These are phyloP conservation scores for Glaucopsyche alexis DNA, from an alignment of 2,888 invertebrate species.

Conservation along the genomic window DNA sequence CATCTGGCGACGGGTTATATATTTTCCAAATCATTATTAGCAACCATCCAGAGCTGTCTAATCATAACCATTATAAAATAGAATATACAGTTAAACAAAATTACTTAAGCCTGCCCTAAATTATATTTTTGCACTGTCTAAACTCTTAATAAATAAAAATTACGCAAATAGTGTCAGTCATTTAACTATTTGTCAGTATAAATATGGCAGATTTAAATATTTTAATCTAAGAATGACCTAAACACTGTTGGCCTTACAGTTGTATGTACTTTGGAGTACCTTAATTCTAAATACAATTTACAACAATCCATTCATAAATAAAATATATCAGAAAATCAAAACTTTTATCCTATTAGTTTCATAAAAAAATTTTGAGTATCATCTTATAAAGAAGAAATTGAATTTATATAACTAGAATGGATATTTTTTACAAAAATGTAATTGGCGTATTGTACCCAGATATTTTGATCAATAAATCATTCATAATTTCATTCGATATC, in stretches of 20 bases:
- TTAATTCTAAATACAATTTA: not conserved
- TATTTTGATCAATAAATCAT: not conserved
- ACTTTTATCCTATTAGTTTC: not conserved
- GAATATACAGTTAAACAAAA: constrained; percentile 7
- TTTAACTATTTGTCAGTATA: not conserved
- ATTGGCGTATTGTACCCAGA: not conserved
- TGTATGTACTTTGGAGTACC: not conserved
- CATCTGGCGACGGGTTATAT: not conserved
- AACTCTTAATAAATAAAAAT: constrained; percentile 41
- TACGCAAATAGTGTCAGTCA: not conserved
- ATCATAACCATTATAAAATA: constrained; percentile 28
- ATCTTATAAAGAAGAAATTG: not conserved
- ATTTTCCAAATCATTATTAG: not conserved
- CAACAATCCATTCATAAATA: not conserved
- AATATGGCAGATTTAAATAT: constrained; percentile 7
- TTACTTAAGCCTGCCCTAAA: not conserved
- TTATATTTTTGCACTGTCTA: constrained; percentile 17
- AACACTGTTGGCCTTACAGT: not conserved
- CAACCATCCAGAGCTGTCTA: not conserved
- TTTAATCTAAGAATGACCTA: not conserved
- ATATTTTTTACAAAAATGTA: too few relatives aligned
- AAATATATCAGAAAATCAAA: not conserved
- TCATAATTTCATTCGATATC: not conserved
- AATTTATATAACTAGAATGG: too few relatives aligned
- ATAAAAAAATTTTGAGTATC: not conserved